phyloP scores from a whole-genome alignment of 2,113 vertebrate genomes.

The Gopherus evgoodei region DNA sequence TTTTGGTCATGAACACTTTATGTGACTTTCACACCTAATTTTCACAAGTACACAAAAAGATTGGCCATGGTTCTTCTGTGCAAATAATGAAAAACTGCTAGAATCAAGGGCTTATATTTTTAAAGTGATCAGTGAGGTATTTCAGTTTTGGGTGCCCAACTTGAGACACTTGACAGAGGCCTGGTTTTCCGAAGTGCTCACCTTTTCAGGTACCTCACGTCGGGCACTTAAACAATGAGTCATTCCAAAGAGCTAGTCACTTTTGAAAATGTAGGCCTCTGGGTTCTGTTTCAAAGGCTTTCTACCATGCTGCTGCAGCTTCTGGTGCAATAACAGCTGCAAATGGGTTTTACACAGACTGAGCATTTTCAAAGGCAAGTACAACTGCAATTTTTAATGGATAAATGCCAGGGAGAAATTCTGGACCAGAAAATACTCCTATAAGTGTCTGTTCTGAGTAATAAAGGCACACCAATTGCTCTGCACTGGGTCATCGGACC shows the following conservation, averaged over 20 bases:
- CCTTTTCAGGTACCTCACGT: background rate
- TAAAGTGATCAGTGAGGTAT: background rate
- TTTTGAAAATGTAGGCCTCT: background rate
- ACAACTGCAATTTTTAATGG: no score
- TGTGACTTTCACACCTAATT: background rate
- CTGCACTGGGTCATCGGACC: background rate
- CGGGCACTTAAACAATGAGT: background rate
- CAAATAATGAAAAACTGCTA: background rate
- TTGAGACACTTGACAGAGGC: background rate
- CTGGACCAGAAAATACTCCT: background rate
- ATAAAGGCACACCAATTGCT: fast-evolving
- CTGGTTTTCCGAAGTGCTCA: background rate
- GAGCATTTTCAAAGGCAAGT: background rate
- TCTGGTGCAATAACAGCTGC: background rate
- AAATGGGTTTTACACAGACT: background rate
- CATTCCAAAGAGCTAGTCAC: background rate
- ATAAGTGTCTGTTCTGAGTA: background rate
- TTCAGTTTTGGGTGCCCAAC: background rate
- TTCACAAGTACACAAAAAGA: background rate
- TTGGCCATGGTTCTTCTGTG: background rate
- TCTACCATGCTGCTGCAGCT: background rate
- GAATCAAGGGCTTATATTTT: background rate
- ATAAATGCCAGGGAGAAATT: background rate
- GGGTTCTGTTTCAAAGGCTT: background rate
- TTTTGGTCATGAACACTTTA: background rate